phyloP scores from a whole-genome alignment of 2,797 vertebrate species.

The Glossophaga mutica region DNA sequence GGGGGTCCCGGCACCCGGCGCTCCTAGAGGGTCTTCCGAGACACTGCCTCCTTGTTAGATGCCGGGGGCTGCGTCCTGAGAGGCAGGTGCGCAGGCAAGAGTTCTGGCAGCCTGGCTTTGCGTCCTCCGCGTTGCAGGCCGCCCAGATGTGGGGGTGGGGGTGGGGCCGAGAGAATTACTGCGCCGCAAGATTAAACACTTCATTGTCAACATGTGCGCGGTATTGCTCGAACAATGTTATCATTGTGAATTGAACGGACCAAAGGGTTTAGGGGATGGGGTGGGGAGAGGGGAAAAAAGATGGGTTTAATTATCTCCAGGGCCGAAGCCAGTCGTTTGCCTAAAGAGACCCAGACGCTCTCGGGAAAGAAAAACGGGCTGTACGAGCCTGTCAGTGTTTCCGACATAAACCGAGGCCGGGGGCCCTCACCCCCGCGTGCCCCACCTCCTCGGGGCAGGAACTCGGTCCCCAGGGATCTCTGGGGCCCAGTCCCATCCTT shows the following conservation, averaged over 20 bases:
- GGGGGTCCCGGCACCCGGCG: constrained; percentile 67
- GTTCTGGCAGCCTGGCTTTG: neutral
- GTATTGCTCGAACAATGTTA: constrained; percentile 79
- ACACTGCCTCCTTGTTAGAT: constrained; percentile 76
- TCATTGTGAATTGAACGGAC: constrained; percentile 78
- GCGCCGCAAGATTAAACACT: constrained; percentile 81
- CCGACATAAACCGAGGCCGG: neutral
- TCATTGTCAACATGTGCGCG: constrained; percentile 80
- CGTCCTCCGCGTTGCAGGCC: constrained; percentile 72
- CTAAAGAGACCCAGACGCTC: constrained; percentile 64
- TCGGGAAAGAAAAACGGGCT: neutral
- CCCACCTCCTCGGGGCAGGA: neutral
- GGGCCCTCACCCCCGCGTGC: neutral
- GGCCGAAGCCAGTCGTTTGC: constrained; percentile 74
- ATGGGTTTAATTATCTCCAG: constrained; percentile 83
- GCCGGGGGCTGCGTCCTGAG: neutral
- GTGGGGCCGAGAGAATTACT: constrained; percentile 65
- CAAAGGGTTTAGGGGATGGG: constrained; percentile 55
- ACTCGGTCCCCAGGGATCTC: neutral
- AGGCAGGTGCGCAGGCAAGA: neutral
- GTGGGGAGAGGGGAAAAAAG: constrained; percentile 64
- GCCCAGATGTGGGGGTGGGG: constrained; percentile 72
- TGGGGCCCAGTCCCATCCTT: neutral
- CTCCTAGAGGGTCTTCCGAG: constrained; percentile 69
- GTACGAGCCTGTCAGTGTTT: accelerated